Evolutionary conservation across 1,140 invertebrate species (phyloP).

Genomic region (Choristoneura fumiferana): DNA sequence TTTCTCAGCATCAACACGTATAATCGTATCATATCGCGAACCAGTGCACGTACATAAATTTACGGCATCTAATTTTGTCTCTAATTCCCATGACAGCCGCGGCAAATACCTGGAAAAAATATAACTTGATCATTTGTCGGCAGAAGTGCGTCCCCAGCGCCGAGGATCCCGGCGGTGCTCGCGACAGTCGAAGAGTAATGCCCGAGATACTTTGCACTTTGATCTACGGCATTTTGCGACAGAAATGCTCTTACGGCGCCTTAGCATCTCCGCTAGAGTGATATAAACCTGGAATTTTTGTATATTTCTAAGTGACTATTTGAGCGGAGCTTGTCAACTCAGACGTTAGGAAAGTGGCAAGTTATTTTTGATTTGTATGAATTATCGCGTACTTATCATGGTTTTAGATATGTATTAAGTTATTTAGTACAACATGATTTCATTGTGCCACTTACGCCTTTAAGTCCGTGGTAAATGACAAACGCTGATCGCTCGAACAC

Average conservation of each 20-base stretch:
- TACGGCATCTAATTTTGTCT: slow-evolving; percentile 3
- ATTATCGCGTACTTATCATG: too few species aligned
- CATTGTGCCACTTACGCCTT: too few species aligned
- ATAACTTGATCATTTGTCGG: slow-evolving; percentile 16
- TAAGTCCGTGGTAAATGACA: too few species aligned
- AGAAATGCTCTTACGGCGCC: slow-evolving; percentile 33
- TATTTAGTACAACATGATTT: too few species aligned
- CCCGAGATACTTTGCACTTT: slow-evolving; percentile 51
- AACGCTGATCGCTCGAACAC: too few species aligned
- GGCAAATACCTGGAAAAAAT: slow-evolving; percentile 13
- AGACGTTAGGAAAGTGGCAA: too few species aligned
- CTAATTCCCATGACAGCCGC: neutral
- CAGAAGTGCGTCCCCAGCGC: slow-evolving; percentile 11
- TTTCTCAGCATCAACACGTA: too few species aligned
- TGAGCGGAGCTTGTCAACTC: too few species aligned
- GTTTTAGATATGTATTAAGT: too few species aligned
- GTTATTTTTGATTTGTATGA: too few species aligned
- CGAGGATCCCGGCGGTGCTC: slow-evolving; percentile 37
- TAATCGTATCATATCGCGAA: neutral
- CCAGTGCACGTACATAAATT: slow-evolving; percentile 1
- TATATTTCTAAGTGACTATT: too few species aligned
- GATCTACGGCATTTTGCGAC: slow-evolving; percentile 44
- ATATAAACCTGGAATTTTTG: too few species aligned
- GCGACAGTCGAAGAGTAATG: slow-evolving; percentile 53
- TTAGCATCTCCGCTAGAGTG: slow-evolving; percentile 20